Evolutionary conservation across 2,113 vertebrate genomes (phyloP).

Genomic region (Rhinopithecus roxellana): DNA sequence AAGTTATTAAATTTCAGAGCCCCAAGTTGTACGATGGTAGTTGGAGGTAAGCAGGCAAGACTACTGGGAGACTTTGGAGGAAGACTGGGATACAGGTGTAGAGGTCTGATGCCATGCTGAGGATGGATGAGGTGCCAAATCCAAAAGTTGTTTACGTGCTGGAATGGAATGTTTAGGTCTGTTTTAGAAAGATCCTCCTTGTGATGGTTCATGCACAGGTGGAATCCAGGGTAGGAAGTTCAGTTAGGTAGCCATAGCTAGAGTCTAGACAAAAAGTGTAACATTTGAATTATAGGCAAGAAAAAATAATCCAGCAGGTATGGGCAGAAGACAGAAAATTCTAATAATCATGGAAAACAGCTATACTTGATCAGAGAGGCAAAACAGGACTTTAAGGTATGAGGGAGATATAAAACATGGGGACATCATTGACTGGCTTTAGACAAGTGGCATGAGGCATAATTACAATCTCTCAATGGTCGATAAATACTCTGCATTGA

Average conservation of each 20-base stretch:
- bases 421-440: not conserved
- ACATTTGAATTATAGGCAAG: not conserved
- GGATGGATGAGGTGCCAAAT: not conserved
- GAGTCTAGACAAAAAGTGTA: not conserved
- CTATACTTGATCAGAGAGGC: not conserved
- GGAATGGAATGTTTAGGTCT: not conserved
- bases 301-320: not conserved
- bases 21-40: accelerated
- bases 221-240: not conserved
- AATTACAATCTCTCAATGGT: not conserved
- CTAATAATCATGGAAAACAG: not conserved
- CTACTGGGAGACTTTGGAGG: accelerated
- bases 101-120: accelerated
- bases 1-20: not conserved
- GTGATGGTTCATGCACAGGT: not conserved
- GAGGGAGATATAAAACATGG: accelerated
- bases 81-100: accelerated
- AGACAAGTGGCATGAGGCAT: not conserved
- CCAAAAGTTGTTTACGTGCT: not conserved
- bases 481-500: not conserved
- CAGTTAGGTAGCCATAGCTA: not conserved
- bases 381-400: not conserved
- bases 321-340: not conserved
- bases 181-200: not conserved
- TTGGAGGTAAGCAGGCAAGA: too few species aligned